Conservation (phyloP, 1,140 invertebrate species). For the Sycophila sp. region DNA sequence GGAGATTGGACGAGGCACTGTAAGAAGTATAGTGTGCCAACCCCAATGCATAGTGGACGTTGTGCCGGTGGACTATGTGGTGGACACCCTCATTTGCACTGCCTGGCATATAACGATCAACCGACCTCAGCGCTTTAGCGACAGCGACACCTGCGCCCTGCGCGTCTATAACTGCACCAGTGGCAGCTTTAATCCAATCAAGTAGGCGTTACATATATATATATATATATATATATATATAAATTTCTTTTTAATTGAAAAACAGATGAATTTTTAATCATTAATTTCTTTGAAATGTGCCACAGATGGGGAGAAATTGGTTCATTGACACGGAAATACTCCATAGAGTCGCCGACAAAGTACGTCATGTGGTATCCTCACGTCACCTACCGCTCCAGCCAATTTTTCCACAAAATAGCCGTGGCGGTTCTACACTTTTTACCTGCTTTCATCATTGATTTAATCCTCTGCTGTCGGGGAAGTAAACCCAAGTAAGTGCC, state of each 20-base stretch:
- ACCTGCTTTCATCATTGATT: constrained; percentile 83
- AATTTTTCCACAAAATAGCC: constrained; percentile 76
- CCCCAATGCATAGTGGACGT: constrained; percentile 80
- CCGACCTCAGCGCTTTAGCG: constrained; percentile 79
- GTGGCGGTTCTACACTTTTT: constrained; percentile 79
- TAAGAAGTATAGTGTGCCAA: constrained; percentile 84
- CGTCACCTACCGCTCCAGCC: constrained; percentile 80
- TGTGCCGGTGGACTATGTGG: constrained; percentile 91
- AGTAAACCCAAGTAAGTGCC: constrained; percentile 80
- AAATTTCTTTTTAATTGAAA: background rate
- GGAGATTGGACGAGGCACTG: constrained; percentile 86
- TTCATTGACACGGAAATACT: constrained; percentile 74
- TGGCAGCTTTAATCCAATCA: constrained; percentile 83
- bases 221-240: background rate
- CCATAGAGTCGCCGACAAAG: constrained; percentile 79
- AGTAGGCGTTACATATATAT: constrained; percentile 45
- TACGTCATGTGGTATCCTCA: constrained; percentile 89
- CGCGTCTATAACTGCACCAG: constrained; percentile 93
- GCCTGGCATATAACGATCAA: constrained; percentile 78
- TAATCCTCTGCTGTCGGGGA: constrained; percentile 75
- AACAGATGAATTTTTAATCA: too few species aligned
- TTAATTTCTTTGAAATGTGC: background rate
- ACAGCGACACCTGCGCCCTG: constrained; percentile 74
- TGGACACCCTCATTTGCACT: constrained; percentile 86
- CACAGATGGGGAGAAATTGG: constrained; percentile 83